Percentiles rank a stretch among this genome's conserved stretches.
These are phyloP conservation scores for Papilio protenor DNA, from an alignment of 2,888 invertebrate species.

Conservation along the genomic window DNA sequence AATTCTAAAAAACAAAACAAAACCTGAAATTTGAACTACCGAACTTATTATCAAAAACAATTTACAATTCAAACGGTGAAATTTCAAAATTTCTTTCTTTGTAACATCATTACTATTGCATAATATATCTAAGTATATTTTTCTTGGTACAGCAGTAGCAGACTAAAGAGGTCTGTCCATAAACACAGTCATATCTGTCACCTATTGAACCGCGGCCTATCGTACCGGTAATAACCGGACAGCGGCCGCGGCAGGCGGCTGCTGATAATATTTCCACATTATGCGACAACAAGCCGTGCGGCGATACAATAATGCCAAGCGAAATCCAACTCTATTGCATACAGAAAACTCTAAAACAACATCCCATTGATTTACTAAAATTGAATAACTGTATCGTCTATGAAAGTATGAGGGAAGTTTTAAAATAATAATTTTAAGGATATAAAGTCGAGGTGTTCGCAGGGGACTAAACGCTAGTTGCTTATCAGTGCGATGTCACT, in stretches of 20 bases:
- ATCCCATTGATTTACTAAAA: constrained; percentile 1
- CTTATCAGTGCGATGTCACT: constrained; percentile 78
- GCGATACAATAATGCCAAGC: constrained; percentile 45
- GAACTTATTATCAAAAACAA: neutral
- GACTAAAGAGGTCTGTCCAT: constrained; percentile 71
- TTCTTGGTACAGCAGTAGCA: constrained; percentile 23
- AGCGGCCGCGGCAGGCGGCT: constrained; percentile 79
- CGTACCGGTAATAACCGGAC: constrained; percentile 84
- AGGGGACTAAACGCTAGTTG: constrained; percentile 69
- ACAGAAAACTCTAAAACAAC: constrained; percentile 28
- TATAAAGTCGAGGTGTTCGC: constrained; percentile 63
- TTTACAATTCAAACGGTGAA: neutral
- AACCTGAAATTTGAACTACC: no score
- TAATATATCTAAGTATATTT: constrained; percentile 32
- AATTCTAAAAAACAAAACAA: no score
- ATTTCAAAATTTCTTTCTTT: neutral
- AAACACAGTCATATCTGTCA: constrained; percentile 78
- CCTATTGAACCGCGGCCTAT: constrained; percentile 86
- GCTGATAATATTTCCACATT: constrained; percentile 70
- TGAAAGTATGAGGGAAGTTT: neutral
- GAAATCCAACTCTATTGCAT: constrained; percentile 48
- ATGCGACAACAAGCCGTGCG: constrained; percentile 52
- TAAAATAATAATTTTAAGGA: constrained; percentile 23
- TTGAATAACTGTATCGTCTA: neutral
- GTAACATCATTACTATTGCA: constrained; percentile 30